phyloP scores from a whole-genome alignment of 1,140 invertebrate genomes.

The Drosophila teissieri region DNA sequence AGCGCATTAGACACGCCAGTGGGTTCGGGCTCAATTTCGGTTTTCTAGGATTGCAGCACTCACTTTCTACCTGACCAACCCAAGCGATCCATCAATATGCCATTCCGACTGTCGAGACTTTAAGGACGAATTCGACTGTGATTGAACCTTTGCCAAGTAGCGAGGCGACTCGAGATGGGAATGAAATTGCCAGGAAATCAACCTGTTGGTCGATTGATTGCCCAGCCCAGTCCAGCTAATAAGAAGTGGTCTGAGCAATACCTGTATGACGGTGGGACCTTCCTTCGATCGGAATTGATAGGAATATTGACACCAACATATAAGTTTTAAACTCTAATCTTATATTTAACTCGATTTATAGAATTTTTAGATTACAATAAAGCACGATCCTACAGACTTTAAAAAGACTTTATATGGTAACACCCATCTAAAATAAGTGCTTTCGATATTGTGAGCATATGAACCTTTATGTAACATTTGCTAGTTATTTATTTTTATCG shows the following conservation, averaged over 20 bases:
- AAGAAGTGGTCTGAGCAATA: constrained; percentile 28
- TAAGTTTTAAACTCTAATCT: not conserved
- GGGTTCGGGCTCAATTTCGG: constrained; percentile 24
- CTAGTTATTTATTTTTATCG: no score
- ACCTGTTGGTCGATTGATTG: constrained; percentile 45
- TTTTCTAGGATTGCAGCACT: constrained; percentile 26
- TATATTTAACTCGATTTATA: no score
- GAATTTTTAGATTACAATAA: no score
- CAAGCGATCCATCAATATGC: constrained; percentile 63
- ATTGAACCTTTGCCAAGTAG: constrained; percentile 23
- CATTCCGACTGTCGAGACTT: constrained; percentile 18
- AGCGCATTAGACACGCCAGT: constrained; percentile 63
- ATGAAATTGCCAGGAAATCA: constrained; percentile 51
- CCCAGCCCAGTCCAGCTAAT: constrained; percentile 34
- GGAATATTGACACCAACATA: not conserved
- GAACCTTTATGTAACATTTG: no score
- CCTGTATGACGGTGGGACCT: constrained; percentile 2
- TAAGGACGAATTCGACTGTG: constrained; percentile 37
- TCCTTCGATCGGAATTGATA: not conserved
- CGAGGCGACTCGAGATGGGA: constrained; percentile 25
- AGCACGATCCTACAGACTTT: no score
- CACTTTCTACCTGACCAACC: constrained; percentile 32
- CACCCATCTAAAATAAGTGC: no score
- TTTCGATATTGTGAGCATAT: no score
- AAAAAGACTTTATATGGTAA: no score